Evolutionary conservation across 2,113 vertebrate species (phyloP), one percentile per base, ranked within the genome.

Genomic region (Oryzias javanicus): DNA sequence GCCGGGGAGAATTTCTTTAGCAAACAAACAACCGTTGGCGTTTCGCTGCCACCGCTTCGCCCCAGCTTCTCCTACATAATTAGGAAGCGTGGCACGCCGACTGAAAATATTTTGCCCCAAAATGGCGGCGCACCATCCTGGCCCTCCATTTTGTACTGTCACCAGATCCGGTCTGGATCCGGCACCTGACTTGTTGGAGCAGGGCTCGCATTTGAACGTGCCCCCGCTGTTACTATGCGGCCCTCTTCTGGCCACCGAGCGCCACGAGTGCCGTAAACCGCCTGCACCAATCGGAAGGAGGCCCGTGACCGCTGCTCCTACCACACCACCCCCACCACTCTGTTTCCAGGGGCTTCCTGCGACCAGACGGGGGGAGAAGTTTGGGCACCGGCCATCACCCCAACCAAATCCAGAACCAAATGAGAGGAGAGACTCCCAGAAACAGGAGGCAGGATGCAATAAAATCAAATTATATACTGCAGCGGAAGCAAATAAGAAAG

Each of bases 91-190:
- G 75, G 76, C 82, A 78, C 27, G 19, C 66, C 46, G 41, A 48
- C 54, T 74, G 70, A 70, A 83, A 86, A 87, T 80, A 80, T 85
- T 74, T 82, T 67, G 70, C 76, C 70, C 76, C 78, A 86, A 89
- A 88, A 89, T 89, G 86, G 88, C 86, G 86, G 83, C 72, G 42
- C 45, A 64, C 60, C 72, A 74, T 68, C 51, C 70, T 60, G 16
- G 62, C 67, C 84, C 80, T 83, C 86, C 88, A 89, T 89, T 90
- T 87, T 88, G 86, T 89, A 79, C 76, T 72, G 74, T 76, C 56
- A 55, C 73, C 70, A 67, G 78, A 85, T 78, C 22, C 51, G 79
- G 76, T 60, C 72, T 87, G 85, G 85, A 84, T 80, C 74, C 64
- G 48, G 84, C 87, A 84, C 82, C 82, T 86, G 85, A 86, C 80